phyloP scores from a whole-genome alignment of 92 coral and sea anemone species.

The Bergia sp. region DNA sequence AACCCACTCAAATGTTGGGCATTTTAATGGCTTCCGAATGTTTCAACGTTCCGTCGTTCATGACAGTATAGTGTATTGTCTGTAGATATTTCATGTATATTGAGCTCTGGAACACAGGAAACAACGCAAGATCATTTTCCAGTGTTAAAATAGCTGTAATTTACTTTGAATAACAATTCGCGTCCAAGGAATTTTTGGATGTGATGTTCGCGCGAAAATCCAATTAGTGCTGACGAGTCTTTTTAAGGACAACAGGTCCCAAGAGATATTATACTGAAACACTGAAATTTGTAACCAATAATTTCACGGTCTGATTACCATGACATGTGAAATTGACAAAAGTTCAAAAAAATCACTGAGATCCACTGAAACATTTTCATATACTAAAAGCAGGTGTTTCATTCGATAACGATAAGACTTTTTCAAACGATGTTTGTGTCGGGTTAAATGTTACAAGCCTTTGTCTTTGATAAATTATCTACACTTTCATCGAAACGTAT shows the following conservation, averaged over 20 bases:
- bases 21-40: constrained; percentile 31
- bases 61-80: background rate
- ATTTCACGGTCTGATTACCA: background rate
- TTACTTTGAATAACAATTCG: background rate
- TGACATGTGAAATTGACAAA: background rate
- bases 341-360: background rate
- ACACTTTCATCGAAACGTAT: too few species aligned
- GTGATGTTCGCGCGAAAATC: background rate
- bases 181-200: background rate
- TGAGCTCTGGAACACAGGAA: background rate
- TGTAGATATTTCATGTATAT: background rate
- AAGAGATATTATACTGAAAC: too few species aligned
- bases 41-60: background rate
- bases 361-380: background rate
- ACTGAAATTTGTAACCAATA: background rate
- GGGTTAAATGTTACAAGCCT: too few species aligned
- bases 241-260: background rate
- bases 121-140: background rate
- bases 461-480: too few species aligned
- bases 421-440: background rate
- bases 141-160: background rate
- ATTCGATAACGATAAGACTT: background rate
- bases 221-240: background rate
- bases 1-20: constrained; percentile 14
- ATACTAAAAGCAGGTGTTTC: background rate